Evolutionary conservation across 2,888 invertebrate genomes (phyloP), one percentile per base, ranked within the genome.

Genomic region (Yponomeuta evonymella): DNA sequence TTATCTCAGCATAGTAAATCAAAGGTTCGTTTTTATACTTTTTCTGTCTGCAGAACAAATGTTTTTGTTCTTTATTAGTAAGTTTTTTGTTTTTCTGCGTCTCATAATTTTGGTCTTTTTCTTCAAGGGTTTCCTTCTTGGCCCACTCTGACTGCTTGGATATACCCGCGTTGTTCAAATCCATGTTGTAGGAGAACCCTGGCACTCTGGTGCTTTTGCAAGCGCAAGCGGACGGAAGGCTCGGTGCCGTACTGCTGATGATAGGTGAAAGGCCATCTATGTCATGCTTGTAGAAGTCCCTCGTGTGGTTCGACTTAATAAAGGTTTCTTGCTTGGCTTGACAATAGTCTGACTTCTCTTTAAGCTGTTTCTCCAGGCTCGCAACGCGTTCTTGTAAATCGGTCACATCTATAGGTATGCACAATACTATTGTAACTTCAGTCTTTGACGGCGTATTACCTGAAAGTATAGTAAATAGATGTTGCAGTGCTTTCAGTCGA

Each of bases 351-450:
- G 43, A 8, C 43, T 58, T 58, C 12, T 15, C 15, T 15, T 58
- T 15, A 1, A 58, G 51, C 15, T 58, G 51, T 58, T 58, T 58
- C 15, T 58, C 51, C 51, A 58, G 51, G 51, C 51, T 71, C 2
- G 81, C 73, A 3, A 92, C 89, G 73, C 85, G 88, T 73, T 89
- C 83, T 74, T 91, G 91, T 63, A 91, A 79, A 72, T 91, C 91
- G 11, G 89, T 86, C 4, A 91, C 91, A 74, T 92, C 91, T 73
- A 91, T 88, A 6, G 91, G 91, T 77, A 92, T 90, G 74, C 91
- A 92, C 29, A 91, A 92, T 77, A 91, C 88, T 71, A 92, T 87
- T 81, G 91, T 90, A 2, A 92, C 91, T 78, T 91, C 90, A 1
- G 90, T 90, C 74, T 88, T 88, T 1, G 91, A 90, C 36, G 87